These are phyloP conservation scores for Actinemys pallida DNA, from an alignment of 2,113 vertebrate species.

Conservation along the genomic window DNA sequence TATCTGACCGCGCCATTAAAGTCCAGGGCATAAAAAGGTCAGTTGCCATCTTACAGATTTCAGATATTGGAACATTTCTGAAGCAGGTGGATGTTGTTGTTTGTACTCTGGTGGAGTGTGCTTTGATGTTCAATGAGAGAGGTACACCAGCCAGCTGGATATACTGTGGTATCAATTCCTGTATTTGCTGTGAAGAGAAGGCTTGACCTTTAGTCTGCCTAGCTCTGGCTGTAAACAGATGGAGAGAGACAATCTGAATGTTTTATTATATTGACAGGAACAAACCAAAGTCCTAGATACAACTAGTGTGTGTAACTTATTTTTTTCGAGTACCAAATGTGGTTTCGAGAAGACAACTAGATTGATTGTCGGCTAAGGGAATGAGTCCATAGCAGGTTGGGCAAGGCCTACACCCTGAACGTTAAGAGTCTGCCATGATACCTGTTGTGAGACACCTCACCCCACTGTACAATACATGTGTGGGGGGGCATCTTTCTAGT, in stretches of 20 bases:
- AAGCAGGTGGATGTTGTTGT: background rate
- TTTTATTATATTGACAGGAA: too few species aligned
- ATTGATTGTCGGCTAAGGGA: background rate
- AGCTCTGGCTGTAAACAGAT: background rate
- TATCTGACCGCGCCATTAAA: background rate
- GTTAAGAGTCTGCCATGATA: background rate
- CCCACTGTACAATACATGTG: background rate
- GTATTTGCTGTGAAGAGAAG: background rate
- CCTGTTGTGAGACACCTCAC: background rate
- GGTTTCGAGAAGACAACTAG: background rate
- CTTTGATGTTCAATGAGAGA: background rate
- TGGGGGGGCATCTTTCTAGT: too few species aligned
- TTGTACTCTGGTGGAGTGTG: background rate
- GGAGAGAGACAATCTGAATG: background rate
- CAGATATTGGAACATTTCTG: background rate
- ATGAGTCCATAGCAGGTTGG: background rate
- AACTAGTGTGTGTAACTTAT: background rate
- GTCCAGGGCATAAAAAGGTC: accelerated
- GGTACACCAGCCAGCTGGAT: background rate
- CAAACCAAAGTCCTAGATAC: background rate
- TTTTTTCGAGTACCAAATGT: background rate
- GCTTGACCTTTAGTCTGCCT: background rate
- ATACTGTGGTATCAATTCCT: background rate
- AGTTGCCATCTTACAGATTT: background rate
- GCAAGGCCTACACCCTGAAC: background rate